A percentile compares a stretch with the other conserved stretches of the same genome.
Evolutionary conservation across 2,888 invertebrate species (phyloP).

Genomic region (Myathropa florea): DNA sequence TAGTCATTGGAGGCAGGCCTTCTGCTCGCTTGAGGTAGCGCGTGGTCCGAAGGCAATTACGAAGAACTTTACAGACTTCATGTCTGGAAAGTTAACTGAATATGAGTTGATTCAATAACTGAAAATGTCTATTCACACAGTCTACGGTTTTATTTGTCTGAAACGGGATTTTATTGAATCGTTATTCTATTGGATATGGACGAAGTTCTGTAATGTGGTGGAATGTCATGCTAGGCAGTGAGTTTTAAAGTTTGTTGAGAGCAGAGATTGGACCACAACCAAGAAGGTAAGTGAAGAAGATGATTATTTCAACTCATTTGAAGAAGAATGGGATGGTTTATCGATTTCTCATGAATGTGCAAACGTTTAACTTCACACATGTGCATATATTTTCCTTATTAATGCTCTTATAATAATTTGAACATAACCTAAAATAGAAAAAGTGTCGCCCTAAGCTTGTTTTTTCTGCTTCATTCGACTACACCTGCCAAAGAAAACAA

Average conservation of each 20-base stretch:
- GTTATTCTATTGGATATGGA: neutral
- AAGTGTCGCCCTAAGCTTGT: too few species aligned
- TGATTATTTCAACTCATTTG: too few species aligned
- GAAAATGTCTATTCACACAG: neutral
- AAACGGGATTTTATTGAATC: neutral
- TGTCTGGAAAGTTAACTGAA: conserved; percentile 13
- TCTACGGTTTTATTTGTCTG: neutral
- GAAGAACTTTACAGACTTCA: conserved; percentile 1
- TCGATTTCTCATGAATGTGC: too few species aligned
- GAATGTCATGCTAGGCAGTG: neutral
- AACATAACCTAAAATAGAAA: too few species aligned
- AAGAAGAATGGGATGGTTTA: too few species aligned
- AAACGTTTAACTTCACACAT: too few species aligned
- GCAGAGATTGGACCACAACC: neutral
- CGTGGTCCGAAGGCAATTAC: conserved; percentile 15
- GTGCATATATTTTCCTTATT: too few species aligned
- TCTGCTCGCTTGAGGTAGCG: neutral
- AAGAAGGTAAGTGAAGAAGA: too few species aligned
- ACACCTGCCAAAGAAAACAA: too few species aligned
- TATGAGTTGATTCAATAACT: neutral
- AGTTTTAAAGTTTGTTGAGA: neutral
- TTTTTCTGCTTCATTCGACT: too few species aligned
- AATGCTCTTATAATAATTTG: too few species aligned
- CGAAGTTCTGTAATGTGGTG: neutral
- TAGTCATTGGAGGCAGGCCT: conserved; percentile 35